Base-by-base conservation (phyloP, 2,797 vertebrate genomes). In the Acanthornis magna region DNA sequence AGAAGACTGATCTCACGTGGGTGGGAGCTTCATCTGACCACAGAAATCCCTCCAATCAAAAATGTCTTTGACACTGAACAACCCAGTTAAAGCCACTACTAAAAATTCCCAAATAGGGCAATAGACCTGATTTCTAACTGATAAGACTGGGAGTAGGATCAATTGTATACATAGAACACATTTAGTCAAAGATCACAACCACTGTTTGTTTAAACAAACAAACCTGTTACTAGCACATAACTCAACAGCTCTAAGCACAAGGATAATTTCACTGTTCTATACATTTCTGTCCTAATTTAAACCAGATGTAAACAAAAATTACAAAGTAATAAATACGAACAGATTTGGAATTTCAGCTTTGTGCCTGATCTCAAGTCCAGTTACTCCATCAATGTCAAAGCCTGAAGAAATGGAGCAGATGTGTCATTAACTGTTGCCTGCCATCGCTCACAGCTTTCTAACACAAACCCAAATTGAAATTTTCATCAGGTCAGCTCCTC, bases 371-470 rank as follows among this genome's bases (percentile, higher is more conserved):
- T 92, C 75, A 40, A 93, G 93, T 38, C 79, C 85, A 89, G 83
- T 88, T 88, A 94, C 76, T 96, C 63, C 67, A 85, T 95, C 95
- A 92, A 43, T 81, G 86, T 95, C 80, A 81, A 81, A 83, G 57
- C 65, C 16, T 1, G 0, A 42, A 85, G 78, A 91, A 96, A 73
- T 6, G 6, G 22, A 96, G 82, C 95, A 96, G 95, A 95, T 96
- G 96, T 76, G 62, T 29, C 74, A 65, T 96, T 96, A 97, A 96
- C 94, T 87, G 57, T 94, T 96, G 85, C 91, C 71, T 94, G 68
- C 72, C 95, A 79, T 50, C 42, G 42, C 22, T 38, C 50, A 50
- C 34, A 77, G 21, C 60, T 57, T 72, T 13, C 48, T 55, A 70
- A 73, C 30, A 89, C 55, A 63, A 89, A 70, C 22, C 26, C 36